These are phyloP conservation scores for Coreius guichenoti DNA, from an alignment of 2,797 vertebrate genomes.

Conservation along the genomic window DNA sequence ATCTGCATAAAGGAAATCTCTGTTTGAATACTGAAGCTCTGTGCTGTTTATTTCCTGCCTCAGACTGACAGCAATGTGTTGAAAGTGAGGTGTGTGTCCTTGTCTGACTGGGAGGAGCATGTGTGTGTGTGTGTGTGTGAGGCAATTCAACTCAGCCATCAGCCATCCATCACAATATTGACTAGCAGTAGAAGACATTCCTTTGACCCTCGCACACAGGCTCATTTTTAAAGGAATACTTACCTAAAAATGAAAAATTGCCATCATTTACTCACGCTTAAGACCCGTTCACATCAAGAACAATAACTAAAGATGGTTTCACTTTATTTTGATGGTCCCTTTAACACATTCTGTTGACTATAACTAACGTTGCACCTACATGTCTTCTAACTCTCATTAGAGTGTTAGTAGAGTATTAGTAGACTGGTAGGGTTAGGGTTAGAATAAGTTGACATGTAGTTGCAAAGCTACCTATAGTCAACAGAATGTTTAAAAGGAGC, in stretches of 20 bases:
- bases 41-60: constrained; percentile 39
- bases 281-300: background rate
- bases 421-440: too few relatives aligned
- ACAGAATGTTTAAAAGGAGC: too few relatives aligned
- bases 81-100: constrained; percentile 32
- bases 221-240: constrained; percentile 10
- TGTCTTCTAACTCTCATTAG: too few relatives aligned
- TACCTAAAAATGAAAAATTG: background rate
- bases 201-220: constrained; percentile 23
- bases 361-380: too few relatives aligned
- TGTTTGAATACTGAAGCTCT: constrained; percentile 62
- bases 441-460: too few relatives aligned
- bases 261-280: background rate
- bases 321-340: too few relatives aligned
- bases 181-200: constrained; percentile 34
- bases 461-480: too few relatives aligned
- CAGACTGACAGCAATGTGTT: constrained; percentile 38
- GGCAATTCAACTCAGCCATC: constrained; percentile 26
- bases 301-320: too few relatives aligned
- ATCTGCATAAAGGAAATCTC: constrained; percentile 60
- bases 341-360: too few relatives aligned
- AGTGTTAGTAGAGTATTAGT: too few relatives aligned
- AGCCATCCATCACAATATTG: constrained; percentile 52
- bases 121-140: constrained; percentile 3
- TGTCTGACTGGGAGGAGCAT: background rate